These are phyloP conservation scores for Ctena decussata DNA, from an alignment of 2,888 invertebrate genomes.

Conservation along the genomic window DNA sequence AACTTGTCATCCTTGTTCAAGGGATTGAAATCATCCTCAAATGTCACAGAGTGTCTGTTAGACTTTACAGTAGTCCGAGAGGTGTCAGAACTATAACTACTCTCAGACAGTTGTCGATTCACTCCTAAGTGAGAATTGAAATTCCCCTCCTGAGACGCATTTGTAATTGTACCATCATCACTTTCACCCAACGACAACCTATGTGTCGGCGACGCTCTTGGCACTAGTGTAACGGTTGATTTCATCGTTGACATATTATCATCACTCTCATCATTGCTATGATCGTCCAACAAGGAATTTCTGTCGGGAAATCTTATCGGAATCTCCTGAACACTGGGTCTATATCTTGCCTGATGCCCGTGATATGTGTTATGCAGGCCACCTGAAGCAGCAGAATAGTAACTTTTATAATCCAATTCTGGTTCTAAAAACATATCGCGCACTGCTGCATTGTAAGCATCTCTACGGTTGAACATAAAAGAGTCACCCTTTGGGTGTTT, in stretches of 20 bases:
- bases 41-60: constrained; percentile 84
- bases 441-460: constrained; percentile 85
- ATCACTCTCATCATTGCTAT: constrained; percentile 35
- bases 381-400: constrained; percentile 69
- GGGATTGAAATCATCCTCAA: constrained; percentile 84
- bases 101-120: constrained; percentile 83
- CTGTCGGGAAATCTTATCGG: constrained; percentile 81
- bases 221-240: constrained; percentile 73
- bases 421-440: constrained; percentile 84
- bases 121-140: constrained; percentile 71
- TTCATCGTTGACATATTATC: constrained; percentile 63
- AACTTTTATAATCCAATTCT: constrained; percentile 80
- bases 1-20: constrained; percentile 84
- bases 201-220: constrained; percentile 69
- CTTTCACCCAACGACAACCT: constrained; percentile 76
- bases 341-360: constrained; percentile 90
- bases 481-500: constrained; percentile 76
- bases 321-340: constrained; percentile 83
- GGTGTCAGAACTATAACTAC: constrained; percentile 81
- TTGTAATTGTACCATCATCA: constrained; percentile 76
- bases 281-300: constrained; percentile 13
- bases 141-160: constrained; percentile 71
- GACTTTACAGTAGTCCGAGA: constrained; percentile 74
- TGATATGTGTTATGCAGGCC: constrained; percentile 95
- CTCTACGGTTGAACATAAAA: constrained; percentile 82